Base-by-base conservation (phyloP, 1,140 invertebrate genomes). In the Drosophila novamexicana region DNA sequence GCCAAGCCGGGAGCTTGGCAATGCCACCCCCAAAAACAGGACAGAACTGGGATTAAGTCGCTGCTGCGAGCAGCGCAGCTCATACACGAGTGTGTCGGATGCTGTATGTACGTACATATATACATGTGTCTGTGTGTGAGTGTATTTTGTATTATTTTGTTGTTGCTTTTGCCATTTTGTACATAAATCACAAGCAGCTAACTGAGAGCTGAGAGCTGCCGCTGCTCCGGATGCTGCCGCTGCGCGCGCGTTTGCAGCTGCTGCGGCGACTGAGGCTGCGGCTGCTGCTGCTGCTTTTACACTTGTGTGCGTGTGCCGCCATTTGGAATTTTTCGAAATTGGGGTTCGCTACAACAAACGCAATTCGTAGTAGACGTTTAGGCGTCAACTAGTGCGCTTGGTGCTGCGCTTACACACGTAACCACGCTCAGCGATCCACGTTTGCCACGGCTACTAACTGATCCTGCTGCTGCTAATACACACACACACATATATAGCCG, bases 321-420 rank as follows among this genome's bases (percentile, higher is more conserved):
- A 91, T 91, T 91, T 91, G 86, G 81, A 91, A 91, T 88, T 91
- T 86, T 88, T 91, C 86, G 90, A 91, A 92, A 92, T 92, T 91
- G 90, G 91, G 91, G 84, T 92, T 92, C 79, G 90, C 90, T 92
- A 91, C 89, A 92, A 91, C 91, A 90, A 92, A 82, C 88, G 80
- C 81, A 89, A 92, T 92, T 92, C 92, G 92, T 92, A 92, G 92
- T 92, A 92, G 92, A 92, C 92, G 91, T 92, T 92, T 92, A 92
- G 92, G 92, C 92, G 92, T 92, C 92, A 92, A 92, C 92, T 92
- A 92, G 92, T 92, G 90, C 91, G 92, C 92, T 92, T 92, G 92
- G 91, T 92, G 85, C 91, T 91, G 88, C 91, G 89, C 91, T 92
- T 92, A 81, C 79, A 76, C 78, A 76, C 81, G 79, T 77, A 68